Evolutionary conservation across 2,113 vertebrate species (phyloP).

Genomic region (Axis porcinus): DNA sequence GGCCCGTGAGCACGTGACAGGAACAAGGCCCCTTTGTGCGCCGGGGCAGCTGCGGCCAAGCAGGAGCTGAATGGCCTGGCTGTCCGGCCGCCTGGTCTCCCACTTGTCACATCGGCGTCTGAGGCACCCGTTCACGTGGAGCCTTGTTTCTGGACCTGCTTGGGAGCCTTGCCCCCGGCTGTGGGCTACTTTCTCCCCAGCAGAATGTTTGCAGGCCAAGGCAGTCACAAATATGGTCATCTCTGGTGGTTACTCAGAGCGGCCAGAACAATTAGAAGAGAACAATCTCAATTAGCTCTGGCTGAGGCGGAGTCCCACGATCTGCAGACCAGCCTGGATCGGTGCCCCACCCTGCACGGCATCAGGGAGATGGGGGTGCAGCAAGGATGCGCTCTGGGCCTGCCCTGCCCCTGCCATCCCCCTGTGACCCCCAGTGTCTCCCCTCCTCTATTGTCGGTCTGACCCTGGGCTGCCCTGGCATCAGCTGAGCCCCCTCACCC

Average conservation of each 20-base stretch:
- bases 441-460: background rate
- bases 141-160: background rate
- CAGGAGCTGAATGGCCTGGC: background rate
- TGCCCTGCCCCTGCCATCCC: background rate
- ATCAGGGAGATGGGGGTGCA: background rate
- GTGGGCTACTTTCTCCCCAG: background rate
- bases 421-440: background rate
- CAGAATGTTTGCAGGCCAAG: background rate
- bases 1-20: background rate
- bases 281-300: rapidly evolving
- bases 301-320: background rate
- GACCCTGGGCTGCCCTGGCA: too few species aligned
- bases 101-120: rapidly evolving
- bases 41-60: background rate
- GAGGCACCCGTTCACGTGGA: too few species aligned
- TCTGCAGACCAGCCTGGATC: background rate
- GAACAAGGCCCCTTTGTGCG: constrained; percentile 52
- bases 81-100: background rate
- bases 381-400: rapidly evolving
- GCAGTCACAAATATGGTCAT: background rate
- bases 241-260: background rate
- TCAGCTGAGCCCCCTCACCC: too few species aligned
- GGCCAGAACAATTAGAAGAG: rapidly evolving
- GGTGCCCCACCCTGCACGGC: rapidly evolving
- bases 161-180: background rate